Evolutionary conservation across 2,888 invertebrate genomes (phyloP).

Genomic region (Apodemia zela): DNA sequence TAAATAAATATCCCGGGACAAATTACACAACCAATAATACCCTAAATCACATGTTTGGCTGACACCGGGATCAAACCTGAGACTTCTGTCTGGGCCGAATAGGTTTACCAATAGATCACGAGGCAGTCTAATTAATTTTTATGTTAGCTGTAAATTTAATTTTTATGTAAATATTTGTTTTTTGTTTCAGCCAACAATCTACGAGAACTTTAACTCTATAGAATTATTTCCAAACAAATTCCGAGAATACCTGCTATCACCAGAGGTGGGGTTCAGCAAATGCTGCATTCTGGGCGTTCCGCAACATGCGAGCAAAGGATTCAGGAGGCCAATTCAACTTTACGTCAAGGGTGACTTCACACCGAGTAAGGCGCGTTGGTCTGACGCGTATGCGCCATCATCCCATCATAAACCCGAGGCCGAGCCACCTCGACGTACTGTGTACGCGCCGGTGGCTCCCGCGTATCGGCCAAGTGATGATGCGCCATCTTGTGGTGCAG

Average conservation of each 20-base stretch:
- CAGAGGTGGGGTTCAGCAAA: constrained; percentile 95
- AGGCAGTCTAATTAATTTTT: not conserved
- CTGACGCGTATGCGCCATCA: constrained; percentile 83
- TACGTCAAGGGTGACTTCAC: constrained; percentile 84
- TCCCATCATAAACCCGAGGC: constrained; percentile 81
- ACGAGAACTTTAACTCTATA: constrained; percentile 91
- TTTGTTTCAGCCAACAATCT: constrained; percentile 88
- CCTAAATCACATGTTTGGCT: no score
- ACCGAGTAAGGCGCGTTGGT: constrained; percentile 82
- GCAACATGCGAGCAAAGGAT: constrained; percentile 92
- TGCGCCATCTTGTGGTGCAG: constrained; percentile 75
- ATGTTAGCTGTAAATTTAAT: no score
- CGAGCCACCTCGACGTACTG: constrained; percentile 74
- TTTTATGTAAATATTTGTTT: constrained; percentile 10
- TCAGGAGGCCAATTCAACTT: constrained; percentile 89
- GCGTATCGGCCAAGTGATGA: constrained; percentile 73
- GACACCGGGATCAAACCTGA: no score
- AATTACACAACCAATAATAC: no score
- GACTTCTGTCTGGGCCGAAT: no score
- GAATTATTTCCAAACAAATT: constrained; percentile 96
- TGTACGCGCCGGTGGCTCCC: constrained; percentile 72
- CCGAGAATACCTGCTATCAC: constrained; percentile 92
- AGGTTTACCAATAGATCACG: no score
- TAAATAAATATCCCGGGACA: no score
- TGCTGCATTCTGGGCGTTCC: constrained; percentile 92